These are phyloP conservation scores for Spilogale gracilis DNA, from an alignment of 2,113 vertebrate species.

Conservation along the genomic window DNA sequence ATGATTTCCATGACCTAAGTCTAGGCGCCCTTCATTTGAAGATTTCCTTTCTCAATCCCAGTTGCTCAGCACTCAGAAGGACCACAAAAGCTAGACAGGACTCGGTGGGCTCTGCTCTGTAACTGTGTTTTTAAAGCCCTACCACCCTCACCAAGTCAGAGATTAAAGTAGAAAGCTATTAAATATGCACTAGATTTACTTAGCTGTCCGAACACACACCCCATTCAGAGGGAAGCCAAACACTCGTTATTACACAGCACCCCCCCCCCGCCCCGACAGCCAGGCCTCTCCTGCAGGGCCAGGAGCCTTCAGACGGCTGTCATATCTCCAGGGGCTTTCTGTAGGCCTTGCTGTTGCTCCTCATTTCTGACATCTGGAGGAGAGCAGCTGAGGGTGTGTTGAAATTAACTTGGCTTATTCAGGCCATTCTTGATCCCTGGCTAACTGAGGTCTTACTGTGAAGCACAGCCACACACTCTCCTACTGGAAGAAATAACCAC, in stretches of 20 bases:
- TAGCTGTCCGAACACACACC: conserved; percentile 48
- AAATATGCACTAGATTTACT: neutral
- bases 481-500: neutral
- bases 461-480: neutral
- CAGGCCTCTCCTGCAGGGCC: neutral
- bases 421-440: neutral
- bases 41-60: neutral
- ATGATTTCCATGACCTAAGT: neutral
- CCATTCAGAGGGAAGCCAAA: neutral
- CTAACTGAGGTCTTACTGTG: neutral
- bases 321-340: neutral
- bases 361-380: neutral
- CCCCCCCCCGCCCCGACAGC: too few species aligned
- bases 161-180: conserved; percentile 11
- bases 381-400: neutral
- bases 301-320: neutral
- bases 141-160: neutral
- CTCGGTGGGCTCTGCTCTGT: neutral
- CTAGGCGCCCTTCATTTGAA: neutral
- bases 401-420: neutral
- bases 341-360: neutral
- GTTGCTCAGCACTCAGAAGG: neutral
- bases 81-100: neutral
- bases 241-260: neutral
- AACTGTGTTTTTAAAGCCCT: conserved; percentile 25